Evolutionary conservation across 1,140 invertebrate genomes (phyloP), one percentile per base, ranked within the genome.

Genomic region (Brachionus sp.): DNA sequence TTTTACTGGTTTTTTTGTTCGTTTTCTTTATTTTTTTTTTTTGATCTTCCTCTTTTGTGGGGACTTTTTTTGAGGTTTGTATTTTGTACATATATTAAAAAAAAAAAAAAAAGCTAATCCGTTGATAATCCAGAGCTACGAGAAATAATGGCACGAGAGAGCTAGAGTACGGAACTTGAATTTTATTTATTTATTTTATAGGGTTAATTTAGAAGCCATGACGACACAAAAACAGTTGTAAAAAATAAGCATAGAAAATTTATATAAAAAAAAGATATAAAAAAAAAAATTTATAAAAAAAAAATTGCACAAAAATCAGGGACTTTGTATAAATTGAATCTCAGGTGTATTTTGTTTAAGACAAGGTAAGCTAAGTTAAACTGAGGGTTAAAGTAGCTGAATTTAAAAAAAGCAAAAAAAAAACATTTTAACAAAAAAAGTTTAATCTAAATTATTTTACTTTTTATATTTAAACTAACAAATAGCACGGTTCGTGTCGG

Each of bases 1-100:
- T 70, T 70, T 70, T 70, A 70, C 66, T 70, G 66, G 66, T 70
- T 70, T 70, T 70, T 70, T 70, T 70, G 66, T 70, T 70, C 66
- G 66, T 70, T 37, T 70, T 37, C 37, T 70, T 44, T 70, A 19
- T 37, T 70, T 70, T 70, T 57, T 70, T 70, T 33, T 35, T 68
- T 29, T 33, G 64, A 6, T 39, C 37, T n/a, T 39, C 9, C 19
- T 37, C 37, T 70, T 70, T 70, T 70, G 33, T 42, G 33, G n/a
- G 35, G 35, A 16, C 33, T 16, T 70, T 42, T 70, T 70, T 57
- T 57, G 23, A 57, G 53, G n/a, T 29, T 64, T 64, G 7, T 42
- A 53, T 53, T 53, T 53, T 53, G 50, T 53, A 53, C 50, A 53
- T 53, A 53, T 7, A 23, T 19, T 2, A 53, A 53, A 23, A 2